phyloP scores from a whole-genome alignment of 2,113 vertebrate species.

The Mobula hypostoma region DNA sequence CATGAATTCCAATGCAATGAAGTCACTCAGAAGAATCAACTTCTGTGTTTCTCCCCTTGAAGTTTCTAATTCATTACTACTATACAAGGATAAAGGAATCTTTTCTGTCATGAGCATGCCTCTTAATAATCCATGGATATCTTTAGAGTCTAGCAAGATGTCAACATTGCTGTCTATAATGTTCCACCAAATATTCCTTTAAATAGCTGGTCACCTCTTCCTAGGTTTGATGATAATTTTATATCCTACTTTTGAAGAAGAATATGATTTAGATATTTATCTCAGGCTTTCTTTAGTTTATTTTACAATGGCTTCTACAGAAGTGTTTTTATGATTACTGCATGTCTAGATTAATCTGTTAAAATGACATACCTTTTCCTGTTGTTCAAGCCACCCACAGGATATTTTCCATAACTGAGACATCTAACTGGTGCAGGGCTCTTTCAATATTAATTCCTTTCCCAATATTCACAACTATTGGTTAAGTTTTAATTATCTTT shows the following conservation, averaged over 20 bases:
- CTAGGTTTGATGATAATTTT: not conserved
- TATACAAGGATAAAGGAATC: not conserved
- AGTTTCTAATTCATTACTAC: not conserved
- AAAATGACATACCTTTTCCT: not conserved
- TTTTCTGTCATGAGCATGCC: not conserved
- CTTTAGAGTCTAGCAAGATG: not conserved
- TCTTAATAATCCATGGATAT: not conserved
- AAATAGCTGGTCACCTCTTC: not conserved
- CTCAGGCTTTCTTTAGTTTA: not conserved
- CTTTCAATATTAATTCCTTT: not conserved
- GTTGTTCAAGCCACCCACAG: not conserved
- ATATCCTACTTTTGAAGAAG: not conserved
- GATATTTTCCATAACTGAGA: not conserved
- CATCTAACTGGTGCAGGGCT: not conserved
- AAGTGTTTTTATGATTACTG: not conserved
- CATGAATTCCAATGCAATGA: not conserved
- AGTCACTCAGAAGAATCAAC: not conserved
- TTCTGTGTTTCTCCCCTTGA: not conserved
- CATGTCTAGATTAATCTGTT: not conserved
- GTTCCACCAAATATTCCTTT: not conserved
- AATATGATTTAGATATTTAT: not conserved
- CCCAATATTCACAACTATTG: not conserved
- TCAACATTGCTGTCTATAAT: not conserved
- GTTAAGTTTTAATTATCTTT: not conserved
- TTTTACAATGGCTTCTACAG: not conserved